Evolutionary conservation across 2,113 vertebrate genomes (phyloP).

Genomic region (Morphnarchus princeps): DNA sequence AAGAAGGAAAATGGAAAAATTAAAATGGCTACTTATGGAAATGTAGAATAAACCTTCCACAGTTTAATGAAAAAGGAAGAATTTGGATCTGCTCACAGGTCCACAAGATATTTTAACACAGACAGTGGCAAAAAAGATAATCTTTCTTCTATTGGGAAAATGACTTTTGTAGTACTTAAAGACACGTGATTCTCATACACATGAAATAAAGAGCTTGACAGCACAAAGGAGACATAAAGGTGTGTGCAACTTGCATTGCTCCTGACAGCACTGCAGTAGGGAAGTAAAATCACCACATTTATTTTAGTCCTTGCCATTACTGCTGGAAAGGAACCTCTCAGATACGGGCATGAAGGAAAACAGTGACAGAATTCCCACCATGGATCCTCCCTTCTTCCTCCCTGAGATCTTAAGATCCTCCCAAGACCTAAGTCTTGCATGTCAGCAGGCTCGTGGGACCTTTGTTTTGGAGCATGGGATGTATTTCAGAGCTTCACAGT

Average conservation of each 20-base stretch:
- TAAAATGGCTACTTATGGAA: constrained; percentile 52
- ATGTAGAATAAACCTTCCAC: constrained; percentile 36
- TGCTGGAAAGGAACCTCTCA: background rate
- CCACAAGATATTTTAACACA: background rate
- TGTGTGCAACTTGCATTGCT: background rate
- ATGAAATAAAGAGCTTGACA: background rate
- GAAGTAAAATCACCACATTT: background rate
- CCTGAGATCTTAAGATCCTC: background rate
- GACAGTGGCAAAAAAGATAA: background rate
- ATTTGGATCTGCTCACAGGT: background rate
- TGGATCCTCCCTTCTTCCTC: background rate
- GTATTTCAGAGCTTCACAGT: background rate
- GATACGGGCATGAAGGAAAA: background rate
- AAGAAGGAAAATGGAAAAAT: constrained; percentile 60
- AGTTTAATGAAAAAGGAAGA: constrained; percentile 1
- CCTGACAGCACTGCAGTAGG: background rate
- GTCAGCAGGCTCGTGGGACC: background rate
- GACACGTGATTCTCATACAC: background rate
- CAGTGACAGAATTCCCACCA: background rate
- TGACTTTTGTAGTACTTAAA: background rate
- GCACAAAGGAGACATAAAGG: background rate
- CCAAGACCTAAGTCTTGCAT: background rate
- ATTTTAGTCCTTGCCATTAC: background rate
- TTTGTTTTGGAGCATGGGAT: background rate
- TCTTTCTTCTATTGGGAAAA: background rate